A percentile compares a stretch with the other conserved stretches of the same genome.
These are phyloP conservation scores for Oreochromis mossambicus DNA, from an alignment of 2,797 vertebrate species.

Conservation along the genomic window DNA sequence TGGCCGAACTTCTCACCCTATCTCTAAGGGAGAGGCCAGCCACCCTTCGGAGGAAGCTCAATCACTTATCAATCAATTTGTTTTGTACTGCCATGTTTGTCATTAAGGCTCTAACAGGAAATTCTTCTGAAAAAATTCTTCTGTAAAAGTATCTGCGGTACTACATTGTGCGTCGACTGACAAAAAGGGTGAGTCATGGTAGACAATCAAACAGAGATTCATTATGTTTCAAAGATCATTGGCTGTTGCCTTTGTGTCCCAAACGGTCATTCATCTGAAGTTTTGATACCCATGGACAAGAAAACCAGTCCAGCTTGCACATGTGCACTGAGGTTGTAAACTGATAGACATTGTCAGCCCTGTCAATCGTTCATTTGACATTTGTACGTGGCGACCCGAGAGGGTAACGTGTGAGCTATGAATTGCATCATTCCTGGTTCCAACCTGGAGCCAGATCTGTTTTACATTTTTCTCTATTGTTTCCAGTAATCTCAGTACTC, in stretches of 20 bases:
- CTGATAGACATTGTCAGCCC: background rate
- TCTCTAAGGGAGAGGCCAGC: too few relatives aligned
- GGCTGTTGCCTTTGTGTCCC: background rate
- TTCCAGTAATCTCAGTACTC: background rate
- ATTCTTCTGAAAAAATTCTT: background rate
- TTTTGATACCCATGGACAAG: background rate
- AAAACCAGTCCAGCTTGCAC: background rate
- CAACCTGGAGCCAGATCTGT: background rate
- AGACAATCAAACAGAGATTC: background rate
- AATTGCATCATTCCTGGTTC: background rate
- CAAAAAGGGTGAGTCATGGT: background rate
- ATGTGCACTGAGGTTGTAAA: background rate
- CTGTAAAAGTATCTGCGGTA: background rate
- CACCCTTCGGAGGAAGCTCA: background rate
- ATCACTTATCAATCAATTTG: background rate
- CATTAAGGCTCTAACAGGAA: background rate
- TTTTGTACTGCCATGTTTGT: background rate
- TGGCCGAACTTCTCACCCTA: too few relatives aligned
- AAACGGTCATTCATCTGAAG: background rate
- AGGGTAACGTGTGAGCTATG: background rate
- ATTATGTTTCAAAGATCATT: background rate
- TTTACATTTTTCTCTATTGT: background rate
- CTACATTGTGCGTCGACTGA: accelerated
- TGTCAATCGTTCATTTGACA: background rate
- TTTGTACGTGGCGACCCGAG: background rate